Base-by-base conservation (phyloP, 2,888 invertebrate genomes). In the Incurvaria masculella region DNA sequence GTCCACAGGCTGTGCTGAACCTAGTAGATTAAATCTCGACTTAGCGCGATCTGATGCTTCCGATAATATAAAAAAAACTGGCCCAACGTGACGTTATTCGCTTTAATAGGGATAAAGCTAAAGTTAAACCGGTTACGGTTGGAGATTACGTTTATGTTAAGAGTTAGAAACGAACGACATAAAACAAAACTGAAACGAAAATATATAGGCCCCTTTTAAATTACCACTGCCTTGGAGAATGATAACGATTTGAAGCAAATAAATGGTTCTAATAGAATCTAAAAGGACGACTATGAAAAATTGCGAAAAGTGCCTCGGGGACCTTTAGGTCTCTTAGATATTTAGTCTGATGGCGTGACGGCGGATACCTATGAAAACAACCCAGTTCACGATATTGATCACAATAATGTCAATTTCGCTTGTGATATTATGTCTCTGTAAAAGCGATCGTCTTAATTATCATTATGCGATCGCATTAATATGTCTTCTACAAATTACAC, bases 211-310 rank as follows among this genome's bases (percentile, higher is more conserved):
- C 52, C 1, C 33, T 57, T 38, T 51, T 55, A 1, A 48, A 55
- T 20, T 53, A 54, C 18, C 39, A 55, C 1, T 56, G 8, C 44
- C 46, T 21, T n/a, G n/a, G n/a, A n/a, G n/a, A n/a, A n/a, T n/a
- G n/a, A n/a, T n/a, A n/a, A n/a, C n/a, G n/a, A n/a, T n/a, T n/a
- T n/a, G n/a, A n/a, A n/a, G n/a, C n/a, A n/a, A n/a, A n/a, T n/a
- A n/a, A n/a, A n/a, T n/a, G 44, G 51, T 5, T 53, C 51, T 21
- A 49, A 55, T 43, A 38, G 53, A 8, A 39, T 38, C 0, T 54
- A 48, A 23, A 56, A 58, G 38, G 53, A 55, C 21, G 39, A 53
- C 1, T 53, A 55, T 16, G 55, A 55, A 27, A 54, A 52, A 21
- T 19, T 44, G 43, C 42, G 46, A 11, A 18, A 27, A 21, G 46